Percentiles rank a stretch among this genome's conserved stretches.
Conservation (phyloP, 2,797 vertebrate species). For the Sus cebifrons region DNA sequence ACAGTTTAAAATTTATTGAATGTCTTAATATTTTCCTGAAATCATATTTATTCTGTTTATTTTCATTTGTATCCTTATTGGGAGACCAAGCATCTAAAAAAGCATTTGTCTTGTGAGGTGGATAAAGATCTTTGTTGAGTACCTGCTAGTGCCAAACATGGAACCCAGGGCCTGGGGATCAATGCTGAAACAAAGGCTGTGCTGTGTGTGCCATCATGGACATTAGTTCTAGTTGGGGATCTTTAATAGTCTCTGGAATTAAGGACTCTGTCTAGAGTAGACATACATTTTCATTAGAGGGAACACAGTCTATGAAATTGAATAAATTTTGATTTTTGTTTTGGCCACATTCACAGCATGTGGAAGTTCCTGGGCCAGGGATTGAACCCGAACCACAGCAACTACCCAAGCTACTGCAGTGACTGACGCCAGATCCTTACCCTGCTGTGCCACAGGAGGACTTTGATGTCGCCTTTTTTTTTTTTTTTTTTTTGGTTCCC, state of each 20-base stretch:
- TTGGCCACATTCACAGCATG: too few relatives aligned
- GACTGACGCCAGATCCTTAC: too few relatives aligned
- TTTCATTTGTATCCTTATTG: not conserved
- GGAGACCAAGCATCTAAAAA: not conserved
- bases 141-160: not conserved
- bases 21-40: not conserved
- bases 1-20: not conserved
- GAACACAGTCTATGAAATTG: not conserved
- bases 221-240: not conserved
- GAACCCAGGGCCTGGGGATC: not conserved
- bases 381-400: too few relatives aligned
- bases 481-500: too few relatives aligned
- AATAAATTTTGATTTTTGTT: not conserved
- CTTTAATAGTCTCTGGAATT: not conserved
- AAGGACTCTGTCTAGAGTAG: not conserved
- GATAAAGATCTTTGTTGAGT: constrained; percentile 6
- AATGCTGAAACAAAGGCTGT: not conserved
- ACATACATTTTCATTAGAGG: not conserved
- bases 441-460: too few relatives aligned
- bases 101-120: not conserved
- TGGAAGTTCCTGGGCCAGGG: too few relatives aligned
- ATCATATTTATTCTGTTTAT: not conserved
- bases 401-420: too few relatives aligned
- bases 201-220: not conserved
- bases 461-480: too few relatives aligned